A percentile compares a stretch with the other conserved stretches of the same genome.
Conservation (phyloP, 64 coral and sea anemone species). For the Anthopleura sola region DNA sequence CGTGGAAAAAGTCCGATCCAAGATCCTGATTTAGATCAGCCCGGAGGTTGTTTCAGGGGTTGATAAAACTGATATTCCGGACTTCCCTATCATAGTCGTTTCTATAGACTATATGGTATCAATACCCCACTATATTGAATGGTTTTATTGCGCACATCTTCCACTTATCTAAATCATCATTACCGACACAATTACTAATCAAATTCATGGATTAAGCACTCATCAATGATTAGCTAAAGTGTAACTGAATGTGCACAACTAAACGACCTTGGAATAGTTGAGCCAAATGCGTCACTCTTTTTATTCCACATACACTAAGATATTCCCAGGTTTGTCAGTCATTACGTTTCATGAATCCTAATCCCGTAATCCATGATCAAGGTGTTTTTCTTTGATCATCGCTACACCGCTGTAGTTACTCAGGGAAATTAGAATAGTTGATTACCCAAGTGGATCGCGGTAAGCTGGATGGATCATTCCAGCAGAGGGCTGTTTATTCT, state of each 20-base stretch:
- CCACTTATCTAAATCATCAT: background rate
- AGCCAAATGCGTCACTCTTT: background rate
- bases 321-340: background rate
- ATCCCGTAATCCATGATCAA: background rate
- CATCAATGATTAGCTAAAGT: background rate
- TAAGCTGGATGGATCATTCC: background rate
- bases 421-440: background rate
- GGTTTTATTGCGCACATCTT: background rate
- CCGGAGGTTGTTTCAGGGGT: too few species aligned
- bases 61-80: too few species aligned
- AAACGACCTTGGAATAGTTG: slow-evolving; percentile 8
- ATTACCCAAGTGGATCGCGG: background rate
- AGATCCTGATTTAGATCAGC: too few species aligned
- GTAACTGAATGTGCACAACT: background rate
- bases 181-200: background rate
- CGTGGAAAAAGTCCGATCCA: too few species aligned
- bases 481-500: background rate
- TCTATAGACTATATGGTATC: too few species aligned
- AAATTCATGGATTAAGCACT: background rate
- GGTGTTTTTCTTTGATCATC: background rate
- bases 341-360: background rate
- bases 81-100: too few species aligned
- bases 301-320: background rate
- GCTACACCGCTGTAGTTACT: background rate
- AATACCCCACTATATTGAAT: background rate